Base-by-base conservation (phyloP, 2,113 vertebrate genomes). In the Dascyllus trimaculatus region DNA sequence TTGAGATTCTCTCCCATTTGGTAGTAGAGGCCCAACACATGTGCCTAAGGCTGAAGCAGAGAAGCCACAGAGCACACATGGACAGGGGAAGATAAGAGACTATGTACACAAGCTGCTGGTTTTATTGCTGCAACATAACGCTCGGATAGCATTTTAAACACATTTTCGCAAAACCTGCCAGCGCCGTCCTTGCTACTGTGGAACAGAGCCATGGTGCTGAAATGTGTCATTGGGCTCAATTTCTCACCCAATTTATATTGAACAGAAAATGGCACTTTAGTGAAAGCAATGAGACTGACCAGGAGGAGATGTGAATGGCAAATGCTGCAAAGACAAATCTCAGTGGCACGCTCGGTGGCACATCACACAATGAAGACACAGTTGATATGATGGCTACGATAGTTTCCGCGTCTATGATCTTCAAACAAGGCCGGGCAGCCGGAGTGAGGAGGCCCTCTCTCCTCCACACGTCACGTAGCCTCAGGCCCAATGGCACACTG, bases 51-150 rank as follows among this genome's bases (percentile, higher is more conserved):
- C 89, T 81, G 78, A 80, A 81, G 72, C 75, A 75, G 78, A 85
- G 82, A 75, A 85, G 85, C 85, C 81, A 85, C 74, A 75, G 79
- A 75, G 81, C 88, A 89, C 85, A 90, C 92, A 92, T 84, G 88
- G 91, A 51, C 85, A 75, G 71, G 71, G 61, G 75, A 75, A 90
- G 90, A 93, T 92, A 91, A 90, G 89, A 86, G 81, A 64, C 86
- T 91, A 79, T 91, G 89, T 91, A 91, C 92, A 93, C 91, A 90
- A 84, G 89, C 89, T 88, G 89, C 84, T 75, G 86, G 65, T 80
- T 93, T 92, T 89, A 91, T 89, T 84, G 87, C 88, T 85, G 88
- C 87, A 90, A 90, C 91, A 87, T 86, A 88, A 89, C 22, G 63
- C 84, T 81, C 56, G 21, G 61, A 85, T 82, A 85, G 76, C 85